These are phyloP conservation scores for Boleophthalmus pectinirostris DNA, from an alignment of 2,113 vertebrate species.

Conservation along the genomic window DNA sequence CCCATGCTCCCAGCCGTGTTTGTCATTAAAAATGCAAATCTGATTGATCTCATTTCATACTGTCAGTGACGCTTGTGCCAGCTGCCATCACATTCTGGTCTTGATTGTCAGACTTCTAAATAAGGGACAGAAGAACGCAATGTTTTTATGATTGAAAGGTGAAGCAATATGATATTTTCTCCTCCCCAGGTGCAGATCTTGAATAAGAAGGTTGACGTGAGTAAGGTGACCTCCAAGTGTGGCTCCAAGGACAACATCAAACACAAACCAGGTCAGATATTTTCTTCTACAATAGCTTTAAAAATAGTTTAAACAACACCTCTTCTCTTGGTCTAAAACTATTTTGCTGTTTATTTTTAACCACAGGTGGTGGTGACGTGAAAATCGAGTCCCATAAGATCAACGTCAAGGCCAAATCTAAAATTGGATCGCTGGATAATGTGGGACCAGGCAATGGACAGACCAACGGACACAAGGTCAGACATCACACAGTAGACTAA, in stretches of 20 bases:
- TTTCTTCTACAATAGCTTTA: background rate
- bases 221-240: constrained; percentile 93
- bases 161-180: constrained; percentile 15
- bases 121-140: background rate
- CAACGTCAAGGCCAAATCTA: constrained; percentile 88
- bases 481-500: background rate
- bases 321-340: background rate
- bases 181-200: constrained; percentile 89
- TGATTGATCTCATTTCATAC: constrained; percentile 10
- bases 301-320: too few relatives aligned
- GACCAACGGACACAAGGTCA: constrained; percentile 83
- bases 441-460: constrained; percentile 78
- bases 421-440: constrained; percentile 89
- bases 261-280: constrained; percentile 86
- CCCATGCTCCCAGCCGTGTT: background rate
- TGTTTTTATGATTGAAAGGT: background rate
- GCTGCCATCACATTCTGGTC: constrained; percentile 6
- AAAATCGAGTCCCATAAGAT: constrained; percentile 90
- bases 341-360: background rate
- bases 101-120: background rate
- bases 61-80: constrained; percentile 20
- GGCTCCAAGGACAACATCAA: constrained; percentile 96
- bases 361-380: constrained; percentile 87
- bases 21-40: constrained; percentile 29
- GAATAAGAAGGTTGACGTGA: constrained; percentile 92